Conservation (phyloP, 1,140 invertebrate species). For the Tetramorium parvispinum region DNA sequence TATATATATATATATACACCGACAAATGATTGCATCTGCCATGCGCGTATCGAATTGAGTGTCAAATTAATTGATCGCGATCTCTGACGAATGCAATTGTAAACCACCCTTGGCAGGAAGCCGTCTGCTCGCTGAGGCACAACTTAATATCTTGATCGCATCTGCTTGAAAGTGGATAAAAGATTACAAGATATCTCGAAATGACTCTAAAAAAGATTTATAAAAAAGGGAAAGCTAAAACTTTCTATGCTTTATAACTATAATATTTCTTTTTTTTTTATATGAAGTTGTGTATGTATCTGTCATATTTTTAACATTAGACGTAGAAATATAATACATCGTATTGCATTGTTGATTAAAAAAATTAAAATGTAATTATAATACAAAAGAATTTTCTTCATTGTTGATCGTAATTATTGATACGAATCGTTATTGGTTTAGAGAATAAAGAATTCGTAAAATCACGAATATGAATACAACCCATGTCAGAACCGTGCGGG, state of each 20-base stretch:
- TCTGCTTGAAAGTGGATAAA: constrained; percentile 1
- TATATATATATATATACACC: neutral
- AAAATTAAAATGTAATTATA: constrained; percentile 4
- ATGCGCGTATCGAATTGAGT: constrained; percentile 57
- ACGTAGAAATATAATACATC: neutral
- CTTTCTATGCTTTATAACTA: neutral
- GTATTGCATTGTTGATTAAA: neutral
- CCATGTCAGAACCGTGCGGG: neutral
- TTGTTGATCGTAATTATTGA: neutral
- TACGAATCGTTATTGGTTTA: constrained; percentile 1
- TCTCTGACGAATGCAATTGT: constrained; percentile 43
- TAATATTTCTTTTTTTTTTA: neutral
- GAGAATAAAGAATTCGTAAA: neutral
- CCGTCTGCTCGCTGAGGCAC: constrained; percentile 18
- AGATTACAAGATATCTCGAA: constrained; percentile 27
- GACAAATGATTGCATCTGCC: constrained; percentile 63
- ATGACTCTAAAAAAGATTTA: neutral
- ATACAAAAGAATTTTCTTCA: neutral
- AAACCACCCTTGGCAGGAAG: constrained; percentile 12
- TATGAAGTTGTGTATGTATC: neutral
- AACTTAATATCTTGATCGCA: constrained; percentile 38
- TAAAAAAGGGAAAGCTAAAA: constrained; percentile 1
- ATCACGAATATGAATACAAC: constrained; percentile 8
- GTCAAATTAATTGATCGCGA: constrained; percentile 69
- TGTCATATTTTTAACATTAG: neutral